Evolutionary conservation across 2,113 vertebrate species (phyloP).

Genomic region (Abramis brama): DNA sequence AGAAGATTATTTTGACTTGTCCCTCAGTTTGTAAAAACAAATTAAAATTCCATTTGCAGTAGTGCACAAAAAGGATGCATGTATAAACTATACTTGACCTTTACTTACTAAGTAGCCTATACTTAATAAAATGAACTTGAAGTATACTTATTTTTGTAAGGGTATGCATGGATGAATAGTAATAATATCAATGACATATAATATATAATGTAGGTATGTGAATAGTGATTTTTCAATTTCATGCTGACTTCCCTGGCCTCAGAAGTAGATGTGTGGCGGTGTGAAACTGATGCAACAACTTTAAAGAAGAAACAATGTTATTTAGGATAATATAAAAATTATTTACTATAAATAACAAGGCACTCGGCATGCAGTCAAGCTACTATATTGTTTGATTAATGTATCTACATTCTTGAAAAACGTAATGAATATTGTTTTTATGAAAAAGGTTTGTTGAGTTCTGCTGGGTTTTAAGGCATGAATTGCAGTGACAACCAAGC

Average conservation of each 20-base stretch:
- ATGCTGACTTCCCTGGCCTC: background rate
- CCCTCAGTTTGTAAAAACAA: background rate
- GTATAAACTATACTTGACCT: no score
- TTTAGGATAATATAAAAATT: background rate
- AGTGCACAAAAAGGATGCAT: no score
- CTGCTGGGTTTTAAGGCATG: conserved; percentile 4
- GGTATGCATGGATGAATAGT: no score
- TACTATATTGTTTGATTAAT: background rate
- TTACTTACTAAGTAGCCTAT: no score
- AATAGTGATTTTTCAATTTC: no score
- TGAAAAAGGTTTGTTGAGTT: background rate
- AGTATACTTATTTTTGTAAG: no score
- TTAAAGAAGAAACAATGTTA: background rate
- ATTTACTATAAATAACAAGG: background rate
- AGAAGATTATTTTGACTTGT: background rate
- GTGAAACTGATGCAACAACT: background rate
- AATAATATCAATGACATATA: background rate
- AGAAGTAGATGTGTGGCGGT: background rate
- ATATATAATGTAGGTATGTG: background rate
- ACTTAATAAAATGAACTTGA: no score
- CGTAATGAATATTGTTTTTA: background rate
- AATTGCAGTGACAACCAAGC: background rate
- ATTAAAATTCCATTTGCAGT: background rate
- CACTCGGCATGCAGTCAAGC: background rate
- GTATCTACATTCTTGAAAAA: background rate